phyloP scores from a whole-genome alignment of 2,888 invertebrate species.

The Arge pagana region DNA sequence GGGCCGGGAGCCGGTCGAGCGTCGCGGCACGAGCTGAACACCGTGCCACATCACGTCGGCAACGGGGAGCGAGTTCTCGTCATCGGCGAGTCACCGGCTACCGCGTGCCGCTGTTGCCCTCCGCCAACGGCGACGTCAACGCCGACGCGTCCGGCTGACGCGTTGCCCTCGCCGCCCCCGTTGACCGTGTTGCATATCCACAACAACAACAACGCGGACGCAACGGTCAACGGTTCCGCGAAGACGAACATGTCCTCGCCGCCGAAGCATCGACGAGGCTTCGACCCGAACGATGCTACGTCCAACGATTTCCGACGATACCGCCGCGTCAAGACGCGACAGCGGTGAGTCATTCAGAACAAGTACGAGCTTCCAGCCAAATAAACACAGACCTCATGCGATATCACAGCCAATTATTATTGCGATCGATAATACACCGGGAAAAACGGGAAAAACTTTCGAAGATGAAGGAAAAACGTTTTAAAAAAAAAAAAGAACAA shows the following conservation, averaged over 20 bases:
- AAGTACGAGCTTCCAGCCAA: no score
- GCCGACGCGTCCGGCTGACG: conserved; percentile 35
- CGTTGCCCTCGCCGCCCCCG: conserved; percentile 40
- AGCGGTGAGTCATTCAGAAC: conserved; percentile 51
- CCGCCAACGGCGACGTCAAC: conserved; percentile 25
- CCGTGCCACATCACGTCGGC: conserved; percentile 52
- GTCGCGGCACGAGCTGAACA: conserved; percentile 55
- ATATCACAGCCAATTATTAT: no score
- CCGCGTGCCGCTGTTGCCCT: conserved; percentile 44
- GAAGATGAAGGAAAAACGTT: no score
- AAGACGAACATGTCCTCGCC: conserved; percentile 49
- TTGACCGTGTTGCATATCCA: conserved; percentile 35
- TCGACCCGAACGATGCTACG: conserved; percentile 49
- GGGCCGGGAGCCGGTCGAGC: conserved; percentile 53
- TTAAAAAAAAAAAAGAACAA: no score
- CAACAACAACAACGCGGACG: conserved; percentile 32
- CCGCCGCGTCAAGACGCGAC: conserved; percentile 51
- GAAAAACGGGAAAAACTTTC: no score
- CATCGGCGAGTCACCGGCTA: conserved; percentile 46
- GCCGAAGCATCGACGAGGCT: conserved; percentile 51
- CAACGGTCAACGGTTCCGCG: conserved; percentile 39
- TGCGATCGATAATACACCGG: no score
- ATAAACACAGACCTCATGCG: no score
- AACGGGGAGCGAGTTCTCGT: conserved; percentile 50
- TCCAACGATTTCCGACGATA: conserved; percentile 50